Evolutionary conservation across 2,797 vertebrate species (phyloP), one percentile per base, ranked within the genome.

Genomic region (Spatula versicolor): DNA sequence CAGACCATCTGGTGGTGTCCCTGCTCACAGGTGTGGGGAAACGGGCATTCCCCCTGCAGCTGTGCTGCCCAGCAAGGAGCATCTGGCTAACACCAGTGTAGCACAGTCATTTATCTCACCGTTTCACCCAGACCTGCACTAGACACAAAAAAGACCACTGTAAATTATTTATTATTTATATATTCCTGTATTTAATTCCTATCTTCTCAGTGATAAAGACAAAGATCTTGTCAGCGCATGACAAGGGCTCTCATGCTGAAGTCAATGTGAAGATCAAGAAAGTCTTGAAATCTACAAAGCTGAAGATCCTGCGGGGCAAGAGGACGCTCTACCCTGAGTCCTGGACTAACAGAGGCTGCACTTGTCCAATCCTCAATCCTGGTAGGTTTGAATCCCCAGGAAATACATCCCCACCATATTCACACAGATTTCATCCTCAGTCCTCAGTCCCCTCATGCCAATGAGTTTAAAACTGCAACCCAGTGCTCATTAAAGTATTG

Each of bases 251-350:
- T 84, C 99, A 99, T 54, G 99, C 99, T 13, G 99, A 99, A 96
- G 99, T 99, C 96, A 99, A 98, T 55, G 99, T 99, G 93, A 99
- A 99, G 97, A 98, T 99, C 94, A 99, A 99, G 97, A 99, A 99
- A 97, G 98, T 99, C 76, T 97, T 99, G 95, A 99, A 99, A 97
- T 99, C 98, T 94, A 98, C 98, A 91, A 99, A 98, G 96, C 76
- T 99, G 96, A 99, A 99, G 98, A 98, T 99, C 88, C 97, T 98
- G 45, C 97, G 97, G 45, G 98, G 99, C 93, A 98, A 98, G 45
- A 97, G 98, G 87, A 99, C 98, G 0, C 98, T 99, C 60, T 99
- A 99, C 95, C 99, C 99, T 8, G 99, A 99, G 97, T 99, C 99
- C 33, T 99, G 99, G 99, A 99, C 99, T 2, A 98, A 98, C 56